phyloP scores from a whole-genome alignment of 2,888 invertebrate genomes.

The Nyleta sp. region DNA sequence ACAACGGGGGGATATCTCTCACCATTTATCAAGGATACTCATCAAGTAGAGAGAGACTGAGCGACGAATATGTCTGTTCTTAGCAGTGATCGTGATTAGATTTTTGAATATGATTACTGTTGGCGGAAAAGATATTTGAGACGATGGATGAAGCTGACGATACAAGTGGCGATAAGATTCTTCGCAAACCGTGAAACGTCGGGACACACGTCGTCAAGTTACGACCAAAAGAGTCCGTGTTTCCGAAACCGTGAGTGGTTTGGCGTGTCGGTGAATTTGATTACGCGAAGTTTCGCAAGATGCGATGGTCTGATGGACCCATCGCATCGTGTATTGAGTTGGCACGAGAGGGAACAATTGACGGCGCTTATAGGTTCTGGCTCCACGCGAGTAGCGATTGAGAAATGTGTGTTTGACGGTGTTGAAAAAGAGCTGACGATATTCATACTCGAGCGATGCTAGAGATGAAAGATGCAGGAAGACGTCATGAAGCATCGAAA shows the following conservation, averaged over 20 bases:
- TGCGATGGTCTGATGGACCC: constrained; percentile 21
- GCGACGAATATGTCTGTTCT: no score
- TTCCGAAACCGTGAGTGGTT: constrained; percentile 5
- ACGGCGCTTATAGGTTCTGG: constrained; percentile 51
- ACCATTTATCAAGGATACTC: no score
- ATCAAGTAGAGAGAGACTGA: no score
- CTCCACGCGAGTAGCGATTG: constrained; percentile 47
- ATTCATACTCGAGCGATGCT: constrained; percentile 66
- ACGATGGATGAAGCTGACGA: constrained; percentile 10
- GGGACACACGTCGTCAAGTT: constrained; percentile 1
- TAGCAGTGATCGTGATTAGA: no score
- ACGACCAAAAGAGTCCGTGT: neutral
- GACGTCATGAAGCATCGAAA: constrained; percentile 47
- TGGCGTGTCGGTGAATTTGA: constrained; percentile 27
- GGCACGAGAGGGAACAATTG: constrained; percentile 52
- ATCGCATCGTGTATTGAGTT: constrained; percentile 31
- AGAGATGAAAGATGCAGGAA: constrained; percentile 55
- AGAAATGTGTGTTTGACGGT: constrained; percentile 78
- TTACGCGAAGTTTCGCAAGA: constrained; percentile 30
- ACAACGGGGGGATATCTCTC: no score
- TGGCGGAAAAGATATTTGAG: neutral
- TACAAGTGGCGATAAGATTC: constrained; percentile 6
- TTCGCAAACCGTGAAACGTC: neutral
- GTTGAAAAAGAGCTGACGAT: constrained; percentile 78
- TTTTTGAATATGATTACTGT: neutral